phyloP scores from a whole-genome alignment of 1,140 invertebrate genomes.

The Listronotus oregonensis region DNA sequence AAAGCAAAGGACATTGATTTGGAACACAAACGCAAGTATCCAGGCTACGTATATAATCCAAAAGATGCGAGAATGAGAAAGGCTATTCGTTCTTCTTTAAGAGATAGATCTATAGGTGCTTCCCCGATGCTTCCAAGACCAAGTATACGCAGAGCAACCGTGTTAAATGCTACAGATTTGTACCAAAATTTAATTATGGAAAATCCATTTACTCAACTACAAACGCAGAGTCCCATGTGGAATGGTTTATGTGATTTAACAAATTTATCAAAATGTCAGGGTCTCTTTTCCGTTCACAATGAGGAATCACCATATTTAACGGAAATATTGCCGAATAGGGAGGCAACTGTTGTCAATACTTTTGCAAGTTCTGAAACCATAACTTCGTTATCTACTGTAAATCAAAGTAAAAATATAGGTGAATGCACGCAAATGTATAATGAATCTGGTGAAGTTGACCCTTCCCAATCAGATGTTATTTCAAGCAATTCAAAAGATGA shows the following conservation, averaged over 20 bases:
- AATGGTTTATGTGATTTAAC: conserved; percentile 12
- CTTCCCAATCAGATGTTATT: too few relatives aligned
- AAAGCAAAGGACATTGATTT: conserved; percentile 63
- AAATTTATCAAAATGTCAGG: background rate
- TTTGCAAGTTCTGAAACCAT: too few relatives aligned
- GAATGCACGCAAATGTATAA: too few relatives aligned
- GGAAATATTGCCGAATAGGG: background rate
- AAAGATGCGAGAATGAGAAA: conserved; percentile 67
- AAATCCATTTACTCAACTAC: conserved; percentile 5
- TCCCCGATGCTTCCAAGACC: conserved; percentile 44
- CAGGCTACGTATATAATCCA: conserved; percentile 70
- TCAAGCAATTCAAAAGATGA: too few relatives aligned
- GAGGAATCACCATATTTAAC: background rate
- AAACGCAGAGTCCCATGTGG: conserved; percentile 25
- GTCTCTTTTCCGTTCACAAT: background rate
- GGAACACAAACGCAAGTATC: conserved; percentile 69
- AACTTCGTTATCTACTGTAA: too few relatives aligned
- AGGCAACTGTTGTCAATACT: too few relatives aligned
- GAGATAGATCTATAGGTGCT: conserved; percentile 48
- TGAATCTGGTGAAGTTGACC: too few relatives aligned
- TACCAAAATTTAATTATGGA: background rate
- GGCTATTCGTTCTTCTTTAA: conserved; percentile 58
- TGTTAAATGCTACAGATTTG: background rate
- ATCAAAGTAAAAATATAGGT: too few relatives aligned
- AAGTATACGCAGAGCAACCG: conserved; percentile 31